Conservation (phyloP, 2,888 invertebrate genomes). For the Autographa pulchrina region DNA sequence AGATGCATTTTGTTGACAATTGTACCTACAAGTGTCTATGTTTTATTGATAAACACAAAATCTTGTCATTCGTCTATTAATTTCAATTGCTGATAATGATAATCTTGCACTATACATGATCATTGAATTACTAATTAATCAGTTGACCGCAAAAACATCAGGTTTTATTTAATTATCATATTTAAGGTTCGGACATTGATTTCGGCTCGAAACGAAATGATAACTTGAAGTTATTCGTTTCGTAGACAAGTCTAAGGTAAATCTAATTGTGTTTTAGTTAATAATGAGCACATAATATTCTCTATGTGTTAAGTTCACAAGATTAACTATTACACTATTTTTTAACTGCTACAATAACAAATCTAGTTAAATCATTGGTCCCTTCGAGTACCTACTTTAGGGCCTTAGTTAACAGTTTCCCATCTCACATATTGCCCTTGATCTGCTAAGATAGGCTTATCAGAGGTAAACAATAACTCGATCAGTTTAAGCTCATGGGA, state of each 20-base stretch:
- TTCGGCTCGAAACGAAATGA: slow-evolving; percentile 13
- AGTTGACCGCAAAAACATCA: slow-evolving; percentile 43
- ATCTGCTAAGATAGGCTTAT: neutral
- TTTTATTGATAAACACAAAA: neutral
- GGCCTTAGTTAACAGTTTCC: neutral
- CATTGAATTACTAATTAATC: slow-evolving; percentile 49
- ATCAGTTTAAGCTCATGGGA: neutral
- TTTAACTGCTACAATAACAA: too few relatives aligned
- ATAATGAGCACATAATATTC: too few relatives aligned
- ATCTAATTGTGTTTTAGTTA: neutral
- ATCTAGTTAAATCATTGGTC: neutral
- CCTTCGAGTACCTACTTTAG: neutral
- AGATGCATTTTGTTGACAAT: neutral
- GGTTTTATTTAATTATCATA: slow-evolving; percentile 32
- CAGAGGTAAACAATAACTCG: neutral
- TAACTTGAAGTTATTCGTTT: neutral
- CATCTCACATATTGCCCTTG: neutral
- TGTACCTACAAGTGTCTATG: neutral
- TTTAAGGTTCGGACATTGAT: slow-evolving; percentile 18
- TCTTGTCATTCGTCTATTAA: neutral
- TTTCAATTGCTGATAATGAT: slow-evolving; percentile 17
- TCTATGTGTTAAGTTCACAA: too few relatives aligned
- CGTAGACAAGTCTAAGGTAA: neutral
- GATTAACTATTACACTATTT: too few relatives aligned
- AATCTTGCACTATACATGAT: slow-evolving; percentile 36